Conservation (phyloP, 2,888 invertebrate species). For the Fabriciana adippe region DNA sequence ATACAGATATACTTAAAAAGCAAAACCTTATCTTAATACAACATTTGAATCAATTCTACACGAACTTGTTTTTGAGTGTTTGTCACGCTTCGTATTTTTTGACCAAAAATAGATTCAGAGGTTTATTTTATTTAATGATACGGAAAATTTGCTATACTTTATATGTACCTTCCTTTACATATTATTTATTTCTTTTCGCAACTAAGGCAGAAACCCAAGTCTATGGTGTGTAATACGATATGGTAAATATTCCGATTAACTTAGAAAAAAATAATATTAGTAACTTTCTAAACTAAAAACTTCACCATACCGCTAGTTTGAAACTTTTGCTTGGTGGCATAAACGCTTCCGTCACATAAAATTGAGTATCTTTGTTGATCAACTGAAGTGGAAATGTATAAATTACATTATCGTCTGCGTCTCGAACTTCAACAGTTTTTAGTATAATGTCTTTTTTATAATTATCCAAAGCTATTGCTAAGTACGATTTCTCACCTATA, state of each 20-base stretch:
- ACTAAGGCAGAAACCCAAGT: too few species aligned
- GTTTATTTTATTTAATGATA: too few species aligned
- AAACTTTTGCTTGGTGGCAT: slow-evolving; percentile 51
- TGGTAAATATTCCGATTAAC: neutral
- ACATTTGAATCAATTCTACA: too few species aligned
- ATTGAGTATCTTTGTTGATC: slow-evolving; percentile 44
- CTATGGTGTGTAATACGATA: too few species aligned
- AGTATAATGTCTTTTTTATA: slow-evolving; percentile 46
- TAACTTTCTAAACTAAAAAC: neutral
- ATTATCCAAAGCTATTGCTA: slow-evolving; percentile 51
- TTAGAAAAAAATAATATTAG: neutral
- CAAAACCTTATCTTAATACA: too few species aligned
- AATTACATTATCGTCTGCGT: slow-evolving; percentile 46
- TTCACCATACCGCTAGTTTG: slow-evolving; percentile 47
- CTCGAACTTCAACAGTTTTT: slow-evolving; percentile 47
- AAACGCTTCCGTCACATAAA: slow-evolving; percentile 51
- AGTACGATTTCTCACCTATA: slow-evolving; percentile 19
- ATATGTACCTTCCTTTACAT: too few species aligned
- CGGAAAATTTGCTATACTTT: too few species aligned
- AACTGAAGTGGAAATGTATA: slow-evolving; percentile 45
- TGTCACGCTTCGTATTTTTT: too few species aligned
- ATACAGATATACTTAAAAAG: too few species aligned
- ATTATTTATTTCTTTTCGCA: too few species aligned
- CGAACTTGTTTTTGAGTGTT: too few species aligned
- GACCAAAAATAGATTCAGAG: too few species aligned